These are phyloP conservation scores for Busseola fusca DNA, from an alignment of 2,888 invertebrate genomes.

Conservation along the genomic window DNA sequence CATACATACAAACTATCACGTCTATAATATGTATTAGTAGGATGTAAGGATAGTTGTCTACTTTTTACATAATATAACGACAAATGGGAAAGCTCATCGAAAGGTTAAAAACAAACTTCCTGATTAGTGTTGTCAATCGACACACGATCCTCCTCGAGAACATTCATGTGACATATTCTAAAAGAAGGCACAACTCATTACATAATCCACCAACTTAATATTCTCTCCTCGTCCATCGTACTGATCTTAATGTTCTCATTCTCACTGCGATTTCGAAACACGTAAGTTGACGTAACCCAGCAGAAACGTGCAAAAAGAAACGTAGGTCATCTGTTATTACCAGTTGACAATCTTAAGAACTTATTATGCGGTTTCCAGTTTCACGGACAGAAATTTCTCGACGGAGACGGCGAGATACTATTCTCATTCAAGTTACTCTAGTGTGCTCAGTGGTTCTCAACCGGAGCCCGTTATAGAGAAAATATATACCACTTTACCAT, in stretches of 20 bases:
- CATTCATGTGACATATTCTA: conserved; percentile 27
- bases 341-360: conserved; percentile 13
- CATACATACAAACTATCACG: too few species aligned
- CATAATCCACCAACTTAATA: conserved; percentile 41
- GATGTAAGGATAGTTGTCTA: conserved; percentile 16
- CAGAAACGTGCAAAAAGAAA: conserved; percentile 26
- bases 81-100: background rate
- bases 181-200: conserved; percentile 18
- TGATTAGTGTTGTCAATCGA: conserved; percentile 16
- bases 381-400: conserved; percentile 2
- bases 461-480: background rate
- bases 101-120: conserved; percentile 25
- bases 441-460: background rate
- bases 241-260: conserved; percentile 52
- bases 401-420: background rate
- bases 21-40: too few species aligned
- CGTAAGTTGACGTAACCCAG: conserved; percentile 47
- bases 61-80: conserved; percentile 13
- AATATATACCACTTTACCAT: background rate
- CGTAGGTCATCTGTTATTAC: conserved; percentile 21
- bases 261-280: conserved; percentile 49
- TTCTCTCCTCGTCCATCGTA: conserved; percentile 36
- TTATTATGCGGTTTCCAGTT: background rate
- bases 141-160: conserved; percentile 11
- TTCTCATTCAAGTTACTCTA: background rate